These are phyloP conservation scores for Empidonax traillii DNA, from an alignment of 2,113 vertebrate species.

Conservation along the genomic window DNA sequence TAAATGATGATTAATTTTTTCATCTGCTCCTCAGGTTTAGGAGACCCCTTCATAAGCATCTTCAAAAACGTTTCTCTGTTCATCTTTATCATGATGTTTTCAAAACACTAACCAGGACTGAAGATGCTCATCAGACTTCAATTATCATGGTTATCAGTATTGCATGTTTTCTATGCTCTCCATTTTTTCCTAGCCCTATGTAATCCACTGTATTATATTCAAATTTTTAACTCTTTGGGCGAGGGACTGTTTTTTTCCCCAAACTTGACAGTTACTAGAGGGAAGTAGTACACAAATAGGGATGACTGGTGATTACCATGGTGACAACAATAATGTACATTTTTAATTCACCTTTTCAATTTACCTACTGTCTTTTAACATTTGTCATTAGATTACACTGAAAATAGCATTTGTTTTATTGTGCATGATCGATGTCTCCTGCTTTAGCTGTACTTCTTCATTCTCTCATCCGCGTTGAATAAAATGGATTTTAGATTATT, in stretches of 20 bases:
- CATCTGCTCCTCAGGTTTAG: not conserved
- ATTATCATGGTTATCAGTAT: not conserved
- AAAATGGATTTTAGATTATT: slow-evolving; percentile 14
- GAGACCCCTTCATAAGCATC: not conserved
- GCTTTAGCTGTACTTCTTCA: not conserved
- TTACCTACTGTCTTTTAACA: not conserved
- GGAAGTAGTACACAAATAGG: not conserved
- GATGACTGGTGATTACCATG: not conserved
- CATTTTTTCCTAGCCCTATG: not conserved
- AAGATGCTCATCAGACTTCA: not conserved
- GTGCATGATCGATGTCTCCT: not conserved
- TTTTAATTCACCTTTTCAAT: not conserved
- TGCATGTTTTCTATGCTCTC: not conserved
- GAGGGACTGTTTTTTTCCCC: not conserved
- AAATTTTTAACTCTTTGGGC: not conserved
- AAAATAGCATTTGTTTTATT: not conserved
- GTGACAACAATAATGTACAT: not conserved
- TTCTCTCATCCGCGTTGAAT: not conserved
- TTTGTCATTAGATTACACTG: not conserved
- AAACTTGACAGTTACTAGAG: not conserved
- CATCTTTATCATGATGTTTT: not conserved
- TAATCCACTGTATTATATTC: not conserved
- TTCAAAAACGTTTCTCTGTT: not conserved
- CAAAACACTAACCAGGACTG: not conserved
- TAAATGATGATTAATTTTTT: not conserved